phyloP scores from a whole-genome alignment of 2,888 invertebrate species.

The Flexamia atlantica region DNA sequence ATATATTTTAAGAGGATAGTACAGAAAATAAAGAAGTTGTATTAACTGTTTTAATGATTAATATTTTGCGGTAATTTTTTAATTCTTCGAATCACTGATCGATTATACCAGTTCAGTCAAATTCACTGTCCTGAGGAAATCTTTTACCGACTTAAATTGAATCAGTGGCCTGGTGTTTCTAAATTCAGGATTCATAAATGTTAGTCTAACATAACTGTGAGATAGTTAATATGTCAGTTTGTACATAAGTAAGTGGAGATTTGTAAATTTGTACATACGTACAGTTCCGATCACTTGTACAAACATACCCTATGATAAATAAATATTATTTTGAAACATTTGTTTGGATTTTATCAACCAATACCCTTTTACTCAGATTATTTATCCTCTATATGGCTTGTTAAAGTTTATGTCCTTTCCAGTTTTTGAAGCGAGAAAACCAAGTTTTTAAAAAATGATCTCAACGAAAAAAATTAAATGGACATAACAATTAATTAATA shows the following conservation, averaged over 20 bases:
- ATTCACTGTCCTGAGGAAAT: conserved; percentile 21
- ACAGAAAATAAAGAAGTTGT: conserved; percentile 25
- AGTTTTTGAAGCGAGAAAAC: too few relatives aligned
- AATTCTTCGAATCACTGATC: conserved; percentile 1
- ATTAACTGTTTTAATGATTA: conserved; percentile 35
- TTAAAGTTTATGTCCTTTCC: too few relatives aligned
- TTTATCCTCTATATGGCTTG: too few relatives aligned
- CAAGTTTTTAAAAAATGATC: too few relatives aligned
- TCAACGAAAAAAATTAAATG: too few relatives aligned
- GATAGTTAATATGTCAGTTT: conserved; percentile 35
- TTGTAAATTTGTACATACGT: conserved; percentile 54
- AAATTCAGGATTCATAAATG: conserved; percentile 25
- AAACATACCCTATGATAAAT: conserved; percentile 58
- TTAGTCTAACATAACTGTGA: conserved; percentile 39
- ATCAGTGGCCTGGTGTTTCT: conserved; percentile 43
- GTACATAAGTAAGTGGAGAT: conserved; percentile 46
- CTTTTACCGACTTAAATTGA: conserved; percentile 18
- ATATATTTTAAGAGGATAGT: conserved; percentile 47
- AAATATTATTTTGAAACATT: conserved; percentile 56
- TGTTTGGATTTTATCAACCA: background rate
- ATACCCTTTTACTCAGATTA: too few relatives aligned
- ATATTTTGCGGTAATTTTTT: conserved; percentile 37
- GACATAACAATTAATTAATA: too few relatives aligned
- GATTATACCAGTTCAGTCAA: background rate
- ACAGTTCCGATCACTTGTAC: conserved; percentile 52